These are phyloP conservation scores for Cinclus cinclus DNA, from an alignment of 2,113 vertebrate genomes.

Conservation along the genomic window DNA sequence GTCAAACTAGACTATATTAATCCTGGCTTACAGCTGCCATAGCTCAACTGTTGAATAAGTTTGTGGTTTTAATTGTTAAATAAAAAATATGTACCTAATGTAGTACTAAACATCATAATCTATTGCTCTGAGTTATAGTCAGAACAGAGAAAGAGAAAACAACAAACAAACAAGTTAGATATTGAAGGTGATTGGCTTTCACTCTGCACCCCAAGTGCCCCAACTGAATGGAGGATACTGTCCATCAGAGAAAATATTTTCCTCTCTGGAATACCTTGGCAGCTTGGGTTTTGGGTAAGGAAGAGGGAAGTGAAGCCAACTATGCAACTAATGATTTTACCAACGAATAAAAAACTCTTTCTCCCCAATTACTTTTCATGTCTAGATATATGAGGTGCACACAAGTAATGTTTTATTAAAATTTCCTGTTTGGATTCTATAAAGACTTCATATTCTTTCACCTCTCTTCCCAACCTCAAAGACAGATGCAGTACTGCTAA, in stretches of 20 bases:
- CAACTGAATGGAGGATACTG: neutral
- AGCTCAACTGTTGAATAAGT: neutral
- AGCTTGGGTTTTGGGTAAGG: neutral
- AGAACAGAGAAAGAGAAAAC: neutral
- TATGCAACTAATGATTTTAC: slow-evolving; percentile 16
- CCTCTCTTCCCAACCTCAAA: neutral
- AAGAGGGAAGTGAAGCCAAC: neutral
- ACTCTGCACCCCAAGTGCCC: neutral
- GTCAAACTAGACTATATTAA: neutral
- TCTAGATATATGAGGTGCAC: neutral
- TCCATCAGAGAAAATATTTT: slow-evolving; percentile 11
- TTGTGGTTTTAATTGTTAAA: neutral
- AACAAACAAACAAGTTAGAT: neutral
- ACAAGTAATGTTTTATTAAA: neutral
- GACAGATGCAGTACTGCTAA: neutral
- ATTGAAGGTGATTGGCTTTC: neutral
- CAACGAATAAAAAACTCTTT: neutral
- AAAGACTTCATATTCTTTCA: neutral
- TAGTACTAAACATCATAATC: neutral
- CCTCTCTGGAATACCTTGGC: neutral
- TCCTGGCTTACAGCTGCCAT: neutral
- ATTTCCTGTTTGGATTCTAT: neutral
- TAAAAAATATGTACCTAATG: neutral
- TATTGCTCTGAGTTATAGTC: neutral
- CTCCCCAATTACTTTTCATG: neutral